Percentiles rank a stretch among this genome's conserved stretches.
Conservation (phyloP, 2,797 vertebrate genomes). For the Masticophis lateralis region DNA sequence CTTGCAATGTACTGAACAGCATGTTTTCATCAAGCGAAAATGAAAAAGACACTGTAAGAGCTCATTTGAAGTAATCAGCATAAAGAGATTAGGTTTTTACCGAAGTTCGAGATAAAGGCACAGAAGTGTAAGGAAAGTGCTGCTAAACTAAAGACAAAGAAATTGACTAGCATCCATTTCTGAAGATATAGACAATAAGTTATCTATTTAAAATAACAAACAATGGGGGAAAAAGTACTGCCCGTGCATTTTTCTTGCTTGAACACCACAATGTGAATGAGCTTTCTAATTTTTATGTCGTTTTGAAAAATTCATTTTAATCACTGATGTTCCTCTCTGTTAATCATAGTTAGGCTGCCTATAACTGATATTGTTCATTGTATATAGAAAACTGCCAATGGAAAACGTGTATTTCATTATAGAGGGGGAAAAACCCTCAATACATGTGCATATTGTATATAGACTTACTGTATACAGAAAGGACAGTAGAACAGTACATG, state of each 20-base stretch:
- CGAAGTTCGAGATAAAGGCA: neutral
- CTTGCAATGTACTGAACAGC: conserved; percentile 44
- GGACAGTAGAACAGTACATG: neutral
- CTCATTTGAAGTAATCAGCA: conserved; percentile 48
- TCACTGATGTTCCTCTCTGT: neutral
- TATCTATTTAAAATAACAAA: neutral
- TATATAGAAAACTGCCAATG: neutral
- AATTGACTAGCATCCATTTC: neutral
- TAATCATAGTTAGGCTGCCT: neutral
- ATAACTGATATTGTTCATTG: neutral
- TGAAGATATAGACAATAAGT: neutral
- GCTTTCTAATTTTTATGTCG: neutral
- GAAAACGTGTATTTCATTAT: neutral
- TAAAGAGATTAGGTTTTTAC: conserved; percentile 41
- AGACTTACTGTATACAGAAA: neutral
- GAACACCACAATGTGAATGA: neutral
- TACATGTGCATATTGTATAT: neutral
- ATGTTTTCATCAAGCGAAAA: conserved; percentile 55
- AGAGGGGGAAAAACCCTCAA: neutral
- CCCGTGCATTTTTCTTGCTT: neutral
- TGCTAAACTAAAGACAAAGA: neutral
- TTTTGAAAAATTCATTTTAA: neutral
- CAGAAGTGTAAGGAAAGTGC: neutral
- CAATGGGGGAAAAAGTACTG: neutral
- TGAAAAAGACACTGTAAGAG: conserved; percentile 41